Evolutionary conservation across 2,888 invertebrate species (phyloP).

Genomic region (Adela reaumurella): DNA sequence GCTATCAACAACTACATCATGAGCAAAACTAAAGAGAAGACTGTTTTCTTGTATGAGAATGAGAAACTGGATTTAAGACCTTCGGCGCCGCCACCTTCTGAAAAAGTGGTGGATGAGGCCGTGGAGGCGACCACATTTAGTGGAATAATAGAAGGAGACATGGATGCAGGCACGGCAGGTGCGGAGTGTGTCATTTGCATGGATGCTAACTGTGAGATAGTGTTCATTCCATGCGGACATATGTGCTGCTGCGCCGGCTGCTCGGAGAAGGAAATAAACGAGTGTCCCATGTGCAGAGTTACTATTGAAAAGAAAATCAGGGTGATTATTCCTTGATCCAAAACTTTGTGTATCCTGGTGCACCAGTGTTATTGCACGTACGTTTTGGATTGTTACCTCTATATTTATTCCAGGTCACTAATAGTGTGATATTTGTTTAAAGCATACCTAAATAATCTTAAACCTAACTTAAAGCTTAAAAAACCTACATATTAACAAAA

Average conservation of each 20-base stretch:
- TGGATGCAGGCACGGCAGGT: slow-evolving; percentile 27
- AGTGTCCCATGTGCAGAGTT: slow-evolving; percentile 79
- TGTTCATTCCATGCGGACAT: slow-evolving; percentile 86
- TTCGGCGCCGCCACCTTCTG: slow-evolving; percentile 7
- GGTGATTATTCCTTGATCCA: slow-evolving; percentile 53
- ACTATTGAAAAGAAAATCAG: slow-evolving; percentile 66
- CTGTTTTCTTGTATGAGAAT: slow-evolving; percentile 16
- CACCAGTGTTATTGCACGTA: too few species aligned
- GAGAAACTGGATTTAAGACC: slow-evolving; percentile 4
- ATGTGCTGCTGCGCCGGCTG: slow-evolving; percentile 77
- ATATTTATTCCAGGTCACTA: too few species aligned
- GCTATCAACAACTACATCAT: slow-evolving; percentile 61
- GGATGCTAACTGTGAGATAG: slow-evolving; percentile 66
- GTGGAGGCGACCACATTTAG: slow-evolving; percentile 18
- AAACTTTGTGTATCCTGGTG: too few species aligned
- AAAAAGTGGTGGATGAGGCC: slow-evolving; percentile 17
- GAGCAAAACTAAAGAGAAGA: slow-evolving; percentile 25
- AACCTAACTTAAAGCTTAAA: too few species aligned
- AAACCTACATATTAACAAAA: too few species aligned
- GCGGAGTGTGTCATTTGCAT: slow-evolving; percentile 83
- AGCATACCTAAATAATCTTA: too few species aligned
- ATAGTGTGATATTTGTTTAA: too few species aligned
- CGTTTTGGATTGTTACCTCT: too few species aligned
- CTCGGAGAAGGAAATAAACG: slow-evolving; percentile 52
- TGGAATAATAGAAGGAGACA: slow-evolving; percentile 27